phyloP scores from a whole-genome alignment of 2,113 vertebrate species.

The Ramphastos sulfuratus region DNA sequence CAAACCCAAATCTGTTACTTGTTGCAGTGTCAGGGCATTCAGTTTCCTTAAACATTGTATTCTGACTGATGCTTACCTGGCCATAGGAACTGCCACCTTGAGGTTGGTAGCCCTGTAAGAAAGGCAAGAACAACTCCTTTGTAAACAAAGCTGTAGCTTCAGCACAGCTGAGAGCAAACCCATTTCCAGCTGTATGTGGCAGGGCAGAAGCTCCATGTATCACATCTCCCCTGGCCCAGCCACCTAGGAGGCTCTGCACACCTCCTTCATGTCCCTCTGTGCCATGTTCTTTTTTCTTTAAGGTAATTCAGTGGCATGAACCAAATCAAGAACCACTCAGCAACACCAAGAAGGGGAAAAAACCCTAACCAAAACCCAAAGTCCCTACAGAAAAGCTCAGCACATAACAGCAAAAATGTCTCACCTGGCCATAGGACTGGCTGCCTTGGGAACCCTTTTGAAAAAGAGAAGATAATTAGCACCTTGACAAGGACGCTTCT shows the following conservation, averaged over 20 bases:
- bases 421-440: slow-evolving; percentile 16
- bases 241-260: not conserved
- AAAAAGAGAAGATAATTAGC: not conserved
- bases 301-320: too few species aligned
- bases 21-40: not conserved
- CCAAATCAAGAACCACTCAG: not conserved
- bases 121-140: not conserved
- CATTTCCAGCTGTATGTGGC: not conserved
- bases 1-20: too few species aligned
- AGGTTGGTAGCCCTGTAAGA: not conserved
- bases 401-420: not conserved
- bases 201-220: not conserved
- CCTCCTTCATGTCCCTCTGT: not conserved
- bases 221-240: too few species aligned
- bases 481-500: not conserved
- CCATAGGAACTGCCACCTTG: not conserved
- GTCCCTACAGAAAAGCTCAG: not conserved
- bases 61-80: not conserved
- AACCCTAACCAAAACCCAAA: too few species aligned
- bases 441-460: not conserved
- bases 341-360: rapidly evolving
- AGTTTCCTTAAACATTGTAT: not conserved
- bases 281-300: too few species aligned
- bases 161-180: too few species aligned
- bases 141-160: not conserved